Evolutionary conservation across 2,888 invertebrate species (phyloP).

Genomic region (Lamellibrachia columna): DNA sequence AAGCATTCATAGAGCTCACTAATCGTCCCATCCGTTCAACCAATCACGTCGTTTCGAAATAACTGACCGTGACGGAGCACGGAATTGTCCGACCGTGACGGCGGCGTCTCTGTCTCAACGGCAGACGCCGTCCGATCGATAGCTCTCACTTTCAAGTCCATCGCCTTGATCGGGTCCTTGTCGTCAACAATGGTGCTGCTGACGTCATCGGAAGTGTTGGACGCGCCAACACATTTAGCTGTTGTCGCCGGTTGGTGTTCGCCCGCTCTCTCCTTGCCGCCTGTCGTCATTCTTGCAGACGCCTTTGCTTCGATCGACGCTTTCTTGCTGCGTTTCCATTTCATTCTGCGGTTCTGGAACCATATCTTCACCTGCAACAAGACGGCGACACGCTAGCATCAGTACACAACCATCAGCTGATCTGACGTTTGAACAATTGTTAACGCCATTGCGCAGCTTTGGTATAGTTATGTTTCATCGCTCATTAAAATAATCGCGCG

Average conservation of each 20-base stretch:
- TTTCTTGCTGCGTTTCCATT: constrained; percentile 97
- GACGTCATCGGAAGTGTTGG: constrained; percentile 16
- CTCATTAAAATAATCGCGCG: no score
- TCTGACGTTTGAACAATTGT: no score
- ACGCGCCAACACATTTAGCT: not conserved
- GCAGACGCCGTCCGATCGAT: not conserved
- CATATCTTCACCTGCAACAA: constrained; percentile 87
- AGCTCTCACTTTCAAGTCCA: constrained; percentile 16
- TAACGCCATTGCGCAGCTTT: no score
- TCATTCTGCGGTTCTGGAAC: constrained; percentile 99
- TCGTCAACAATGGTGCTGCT: constrained; percentile 5
- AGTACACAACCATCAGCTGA: not conserved
- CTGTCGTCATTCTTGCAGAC: not conserved
- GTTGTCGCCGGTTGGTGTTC: not conserved
- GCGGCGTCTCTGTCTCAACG: not conserved
- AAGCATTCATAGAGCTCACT: not conserved
- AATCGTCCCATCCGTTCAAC: not conserved
- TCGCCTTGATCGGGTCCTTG: not conserved
- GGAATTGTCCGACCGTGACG: not conserved
- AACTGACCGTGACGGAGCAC: constrained; percentile 12
- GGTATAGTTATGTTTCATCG: no score
- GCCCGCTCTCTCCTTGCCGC: not conserved
- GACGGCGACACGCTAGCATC: not conserved
- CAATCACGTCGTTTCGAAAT: not conserved
- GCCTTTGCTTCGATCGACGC: constrained; percentile 71